Conservation (phyloP, 2,888 invertebrate genomes). For the Drosophila pegasa region DNA sequence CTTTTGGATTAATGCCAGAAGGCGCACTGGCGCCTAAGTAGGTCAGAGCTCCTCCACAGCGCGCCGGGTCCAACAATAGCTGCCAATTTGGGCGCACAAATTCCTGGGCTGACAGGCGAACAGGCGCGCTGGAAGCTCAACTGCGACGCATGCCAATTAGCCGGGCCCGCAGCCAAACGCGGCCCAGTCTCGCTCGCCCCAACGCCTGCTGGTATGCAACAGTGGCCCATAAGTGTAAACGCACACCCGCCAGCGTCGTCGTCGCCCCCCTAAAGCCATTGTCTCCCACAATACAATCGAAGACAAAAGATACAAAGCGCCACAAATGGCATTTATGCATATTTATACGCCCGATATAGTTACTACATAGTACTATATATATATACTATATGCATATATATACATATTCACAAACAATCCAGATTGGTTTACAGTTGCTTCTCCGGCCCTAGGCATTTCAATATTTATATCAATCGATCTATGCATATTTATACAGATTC, state of each 20-base stretch:
- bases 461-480: conserved; percentile 1
- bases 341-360: not conserved
- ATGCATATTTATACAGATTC: conserved; percentile 31
- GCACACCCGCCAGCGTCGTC: not conserved
- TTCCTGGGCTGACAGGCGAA: conserved; percentile 74
- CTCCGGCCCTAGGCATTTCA: not conserved
- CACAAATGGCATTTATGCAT: conserved; percentile 8
- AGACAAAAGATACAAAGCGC: not conserved
- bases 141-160: conserved; percentile 72
- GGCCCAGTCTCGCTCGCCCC: conserved; percentile 19
- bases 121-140: conserved; percentile 43
- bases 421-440: conserved; percentile 26
- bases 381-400: not conserved
- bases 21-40: conserved; percentile 73
- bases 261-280: not conserved
- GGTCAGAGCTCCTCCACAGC: conserved; percentile 57
- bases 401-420: not conserved
- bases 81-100: conserved; percentile 76
- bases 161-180: conserved; percentile 30
- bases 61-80: conserved; percentile 62
- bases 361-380: not conserved
- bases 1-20: conserved; percentile 76
- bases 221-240: conserved; percentile 5
- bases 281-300: not conserved
- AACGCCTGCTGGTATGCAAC: conserved; percentile 55